Evolutionary conservation across 1,140 invertebrate genomes (phyloP), one percentile per base, ranked within the genome.

Genomic region (Anoplolepis gracilipes): DNA sequence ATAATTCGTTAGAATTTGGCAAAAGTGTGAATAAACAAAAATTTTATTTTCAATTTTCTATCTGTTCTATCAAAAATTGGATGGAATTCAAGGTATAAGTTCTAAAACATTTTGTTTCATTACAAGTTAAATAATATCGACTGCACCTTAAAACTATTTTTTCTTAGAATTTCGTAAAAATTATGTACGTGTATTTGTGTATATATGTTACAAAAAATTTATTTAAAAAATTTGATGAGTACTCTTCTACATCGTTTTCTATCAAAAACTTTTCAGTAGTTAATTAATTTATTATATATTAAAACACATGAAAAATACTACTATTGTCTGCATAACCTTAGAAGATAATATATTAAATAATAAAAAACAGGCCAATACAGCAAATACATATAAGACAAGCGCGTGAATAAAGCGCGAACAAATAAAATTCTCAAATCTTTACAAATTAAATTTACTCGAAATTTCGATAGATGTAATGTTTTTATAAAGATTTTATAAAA

Each of bases 1-100:
- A 75, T 59, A 75, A 75, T 75, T 75, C 33, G 59, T 59, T 59
- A 75, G 19, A 75, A 53, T 75, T 59, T 19, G 13, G 53, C 4
- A 3, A 49, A 46, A 3, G 30, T 64, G 33, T 19, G 39, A 65
- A 64, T 30, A 30, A 59, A 65, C 28, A 59, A 49, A 53, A 65
- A n/a, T 65, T 65, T 49, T 64, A 65, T 13, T 28, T 61, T 65
- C 36, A 13, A 42, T 30, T 22, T 57, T 22, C 19, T 13, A 46
- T 11, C 33, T 33, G 59, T n/a, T n/a, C n/a, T n/a, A n/a, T n/a
- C n/a, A 77, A 46, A 19, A 77, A 39, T 42, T 16, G 10, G 39
- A 8, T 62, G 39, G n/a, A 64, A 78, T 61, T n/a, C 33, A 25
- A n/a, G 11, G 65, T 57, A 5, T 49, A 65, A 49, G 39, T 78